Conservation (phyloP, 2,888 invertebrate species). For the Phortica magna region DNA sequence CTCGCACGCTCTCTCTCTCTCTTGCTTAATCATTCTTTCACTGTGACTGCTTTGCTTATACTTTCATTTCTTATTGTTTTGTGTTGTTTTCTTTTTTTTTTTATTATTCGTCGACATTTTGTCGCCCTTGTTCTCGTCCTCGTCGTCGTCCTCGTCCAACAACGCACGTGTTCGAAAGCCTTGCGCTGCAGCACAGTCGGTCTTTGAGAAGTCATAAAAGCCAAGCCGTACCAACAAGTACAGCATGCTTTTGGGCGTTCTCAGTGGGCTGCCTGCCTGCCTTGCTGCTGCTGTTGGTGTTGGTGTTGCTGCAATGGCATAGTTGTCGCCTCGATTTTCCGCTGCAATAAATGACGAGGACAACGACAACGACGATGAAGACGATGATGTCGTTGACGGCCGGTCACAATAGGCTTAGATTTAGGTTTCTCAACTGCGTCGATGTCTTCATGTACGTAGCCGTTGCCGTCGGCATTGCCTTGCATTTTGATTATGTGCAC, state of each 20-base stretch:
- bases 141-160: background rate
- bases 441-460: background rate
- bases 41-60: background rate
- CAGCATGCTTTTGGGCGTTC: constrained; percentile 32
- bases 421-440: background rate
- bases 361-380: background rate
- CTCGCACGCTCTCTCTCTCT: background rate
- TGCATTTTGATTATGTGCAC: constrained; percentile 14
- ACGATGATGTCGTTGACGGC: background rate
- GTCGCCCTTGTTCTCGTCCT: background rate
- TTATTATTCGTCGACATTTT: background rate
- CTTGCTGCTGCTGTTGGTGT: background rate
- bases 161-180: no score
- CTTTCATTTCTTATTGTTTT: background rate
- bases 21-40: background rate
- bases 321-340: no score
- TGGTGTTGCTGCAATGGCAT: background rate
- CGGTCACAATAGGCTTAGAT: constrained; percentile 2
- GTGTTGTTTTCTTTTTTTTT: background rate
- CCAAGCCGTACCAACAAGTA: constrained; percentile 3
- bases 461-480: background rate
- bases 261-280: constrained; percentile 12
- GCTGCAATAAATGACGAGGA: background rate
- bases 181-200: background rate
- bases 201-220: background rate